phyloP scores from a whole-genome alignment of 2,888 invertebrate species.

The Meloe dianella region DNA sequence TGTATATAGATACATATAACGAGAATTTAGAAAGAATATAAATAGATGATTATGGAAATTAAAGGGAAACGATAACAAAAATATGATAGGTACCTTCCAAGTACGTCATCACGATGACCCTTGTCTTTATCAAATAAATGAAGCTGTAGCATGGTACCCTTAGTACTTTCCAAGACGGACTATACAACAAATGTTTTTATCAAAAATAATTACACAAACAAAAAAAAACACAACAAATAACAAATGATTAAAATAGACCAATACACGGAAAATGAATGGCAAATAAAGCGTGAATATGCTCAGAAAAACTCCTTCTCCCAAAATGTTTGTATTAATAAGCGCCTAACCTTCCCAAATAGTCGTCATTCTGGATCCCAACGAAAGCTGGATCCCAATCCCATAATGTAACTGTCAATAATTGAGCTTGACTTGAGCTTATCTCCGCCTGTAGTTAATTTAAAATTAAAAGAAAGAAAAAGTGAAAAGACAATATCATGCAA shows the following conservation, averaged over 20 bases:
- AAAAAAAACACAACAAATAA: conserved; percentile 13
- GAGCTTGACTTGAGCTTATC: conserved; percentile 76
- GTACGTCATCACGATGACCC: conserved; percentile 87
- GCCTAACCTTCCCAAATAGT: conserved; percentile 81
- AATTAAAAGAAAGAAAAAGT: conserved; percentile 3
- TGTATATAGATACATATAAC: conserved; percentile 12
- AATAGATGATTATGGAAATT: conserved; percentile 14
- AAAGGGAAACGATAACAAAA: conserved; percentile 17
- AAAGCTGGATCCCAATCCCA: conserved; percentile 87
- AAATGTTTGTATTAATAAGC: not conserved
- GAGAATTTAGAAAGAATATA: not conserved
- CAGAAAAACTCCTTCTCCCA: conserved; percentile 8
- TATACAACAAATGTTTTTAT: conserved; percentile 51
- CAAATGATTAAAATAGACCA: not conserved
- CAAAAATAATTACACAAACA: conserved; percentile 19
- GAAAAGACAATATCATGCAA: not conserved
- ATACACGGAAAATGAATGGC: conserved; percentile 19
- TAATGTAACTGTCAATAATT: conserved; percentile 75
- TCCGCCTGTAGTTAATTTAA: conserved; percentile 65
- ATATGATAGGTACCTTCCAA: conserved; percentile 76
- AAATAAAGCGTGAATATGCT: conserved; percentile 25
- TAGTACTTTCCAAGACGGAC: conserved; percentile 67
- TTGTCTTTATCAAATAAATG: conserved; percentile 91
- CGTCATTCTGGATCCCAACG: conserved; percentile 78
- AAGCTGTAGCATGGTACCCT: conserved; percentile 66